Percentiles rank a stretch among this genome's conserved stretches.
phyloP scores from a whole-genome alignment of 1,140 invertebrate genomes.

The Anastatus disparis region DNA sequence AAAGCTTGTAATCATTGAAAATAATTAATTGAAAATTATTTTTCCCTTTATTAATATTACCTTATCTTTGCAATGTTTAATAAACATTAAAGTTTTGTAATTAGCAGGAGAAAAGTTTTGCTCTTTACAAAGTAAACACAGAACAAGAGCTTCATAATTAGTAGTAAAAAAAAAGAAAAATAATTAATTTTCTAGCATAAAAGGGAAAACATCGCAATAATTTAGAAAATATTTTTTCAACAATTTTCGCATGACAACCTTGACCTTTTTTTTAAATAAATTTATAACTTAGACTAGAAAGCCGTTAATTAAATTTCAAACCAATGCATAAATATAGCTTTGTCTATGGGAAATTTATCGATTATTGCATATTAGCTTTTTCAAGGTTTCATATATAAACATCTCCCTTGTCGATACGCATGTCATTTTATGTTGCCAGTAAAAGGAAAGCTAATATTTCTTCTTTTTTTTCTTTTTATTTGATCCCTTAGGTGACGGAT shows the following conservation, averaged over 20 bases:
- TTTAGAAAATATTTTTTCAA: background rate
- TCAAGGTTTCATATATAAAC: background rate
- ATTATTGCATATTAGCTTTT: background rate
- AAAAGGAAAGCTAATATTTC: no score
- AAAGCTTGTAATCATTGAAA: no score
- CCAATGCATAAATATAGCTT: background rate
- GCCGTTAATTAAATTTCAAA: conserved; percentile 9
- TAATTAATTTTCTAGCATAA: no score
- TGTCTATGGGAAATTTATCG: background rate
- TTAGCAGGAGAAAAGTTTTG: background rate
- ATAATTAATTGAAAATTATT: no score
- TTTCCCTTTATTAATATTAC: no score
- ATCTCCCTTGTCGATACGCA: no score
- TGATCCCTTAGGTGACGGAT: conserved; percentile 55
- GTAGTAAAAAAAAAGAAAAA: no score
- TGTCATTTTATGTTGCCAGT: no score
- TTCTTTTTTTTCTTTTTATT: background rate
- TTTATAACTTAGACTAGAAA: background rate
- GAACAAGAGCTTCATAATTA: background rate
- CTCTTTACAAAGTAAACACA: background rate
- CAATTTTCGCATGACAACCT: background rate
- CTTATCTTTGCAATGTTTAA: no score
- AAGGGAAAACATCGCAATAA: no score
- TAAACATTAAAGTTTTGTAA: background rate
- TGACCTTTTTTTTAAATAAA: conserved; percentile 6